Evolutionary conservation across 2,113 vertebrate genomes (phyloP).

Genomic region (Phycodurus eques): DNA sequence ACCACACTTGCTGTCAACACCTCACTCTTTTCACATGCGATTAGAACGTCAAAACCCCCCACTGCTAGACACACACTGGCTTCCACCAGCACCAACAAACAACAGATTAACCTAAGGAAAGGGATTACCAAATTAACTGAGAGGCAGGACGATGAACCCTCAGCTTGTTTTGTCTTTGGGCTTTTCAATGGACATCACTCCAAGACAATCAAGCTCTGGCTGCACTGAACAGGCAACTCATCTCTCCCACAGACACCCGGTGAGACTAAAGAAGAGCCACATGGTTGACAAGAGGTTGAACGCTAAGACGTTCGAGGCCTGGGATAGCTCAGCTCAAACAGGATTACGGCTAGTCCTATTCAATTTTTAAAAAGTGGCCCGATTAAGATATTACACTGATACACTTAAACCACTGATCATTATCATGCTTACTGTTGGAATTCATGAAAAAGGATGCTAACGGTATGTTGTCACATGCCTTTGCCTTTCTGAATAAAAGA

Average conservation of each 20-base stretch:
- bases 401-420: neutral
- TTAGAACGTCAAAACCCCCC: slow-evolving; percentile 33
- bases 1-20: slow-evolving; percentile 11
- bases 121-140: slow-evolving; percentile 62
- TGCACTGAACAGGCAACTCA: slow-evolving; percentile 43
- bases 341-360: neutral
- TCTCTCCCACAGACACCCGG: slow-evolving; percentile 42
- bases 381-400: neutral
- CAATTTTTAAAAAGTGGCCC: neutral
- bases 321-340: slow-evolving; percentile 1
- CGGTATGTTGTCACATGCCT: neutral
- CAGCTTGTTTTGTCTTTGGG: slow-evolving; percentile 50
- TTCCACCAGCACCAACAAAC: slow-evolving; percentile 52
- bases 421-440: neutral
- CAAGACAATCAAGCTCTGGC: slow-evolving; percentile 43
- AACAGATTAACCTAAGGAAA: slow-evolving; percentile 64
- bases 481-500: no score
- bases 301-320: slow-evolving; percentile 15
- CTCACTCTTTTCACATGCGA: slow-evolving; percentile 34
- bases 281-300: slow-evolving; percentile 25
- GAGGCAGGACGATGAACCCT: slow-evolving; percentile 48
- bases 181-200: slow-evolving; percentile 50
- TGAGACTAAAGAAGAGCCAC: slow-evolving; percentile 45
- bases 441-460: neutral
- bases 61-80: slow-evolving; percentile 24